These are phyloP conservation scores for Luehdorfia chinensis DNA, from an alignment of 1,140 invertebrate genomes.

Conservation along the genomic window DNA sequence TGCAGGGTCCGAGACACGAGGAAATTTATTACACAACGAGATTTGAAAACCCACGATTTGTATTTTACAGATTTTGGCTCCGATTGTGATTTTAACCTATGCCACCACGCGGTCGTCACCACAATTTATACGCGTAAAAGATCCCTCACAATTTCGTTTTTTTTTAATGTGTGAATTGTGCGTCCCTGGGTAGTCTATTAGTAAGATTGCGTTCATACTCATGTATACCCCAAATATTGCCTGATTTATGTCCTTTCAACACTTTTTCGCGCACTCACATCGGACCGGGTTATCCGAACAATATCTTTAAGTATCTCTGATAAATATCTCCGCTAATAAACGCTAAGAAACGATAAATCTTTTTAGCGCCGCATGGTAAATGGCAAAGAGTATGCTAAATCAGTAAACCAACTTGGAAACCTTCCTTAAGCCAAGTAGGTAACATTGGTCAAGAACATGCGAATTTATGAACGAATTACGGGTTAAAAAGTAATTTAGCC, in stretches of 20 bases:
- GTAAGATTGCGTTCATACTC: conserved; percentile 28
- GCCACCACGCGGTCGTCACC: no score
- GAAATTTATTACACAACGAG: no score
- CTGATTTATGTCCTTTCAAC: conserved; percentile 47
- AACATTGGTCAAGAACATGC: no score
- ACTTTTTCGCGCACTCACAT: conserved; percentile 35
- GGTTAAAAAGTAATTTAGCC: no score
- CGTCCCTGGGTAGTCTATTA: conserved; percentile 29
- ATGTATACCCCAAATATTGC: conserved; percentile 26
- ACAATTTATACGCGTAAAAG: no score
- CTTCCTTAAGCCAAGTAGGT: neutral
- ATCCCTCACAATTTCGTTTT: no score
- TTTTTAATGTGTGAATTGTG: conserved; percentile 13
- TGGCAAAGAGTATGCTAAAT: conserved; percentile 15
- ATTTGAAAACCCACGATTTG: no score
- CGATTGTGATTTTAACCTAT: no score
- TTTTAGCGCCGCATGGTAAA: conserved; percentile 42
- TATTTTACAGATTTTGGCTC: no score
- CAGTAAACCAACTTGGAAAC: conserved; percentile 3
- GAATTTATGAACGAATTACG: no score
- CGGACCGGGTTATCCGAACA: conserved; percentile 36
- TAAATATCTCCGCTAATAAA: conserved; percentile 71
- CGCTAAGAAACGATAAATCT: conserved; percentile 65
- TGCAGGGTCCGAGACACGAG: no score
- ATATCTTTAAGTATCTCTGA: conserved; percentile 65